These are phyloP conservation scores for Acanthisitta chloris DNA, from an alignment of 2,113 vertebrate species.

Conservation along the genomic window DNA sequence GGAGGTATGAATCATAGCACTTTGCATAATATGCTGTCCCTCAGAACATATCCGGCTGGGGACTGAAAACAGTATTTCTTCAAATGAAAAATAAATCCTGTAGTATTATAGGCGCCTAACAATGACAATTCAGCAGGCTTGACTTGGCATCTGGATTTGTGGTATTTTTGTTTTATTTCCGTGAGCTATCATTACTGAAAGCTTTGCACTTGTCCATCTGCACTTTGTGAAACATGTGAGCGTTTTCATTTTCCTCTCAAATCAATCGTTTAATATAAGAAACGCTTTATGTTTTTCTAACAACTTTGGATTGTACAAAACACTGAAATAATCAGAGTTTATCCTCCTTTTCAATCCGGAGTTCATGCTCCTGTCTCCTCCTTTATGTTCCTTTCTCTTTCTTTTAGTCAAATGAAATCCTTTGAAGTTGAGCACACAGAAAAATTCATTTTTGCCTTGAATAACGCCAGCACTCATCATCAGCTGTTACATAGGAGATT, in stretches of 20 bases:
- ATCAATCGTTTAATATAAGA: slow-evolving; percentile 37
- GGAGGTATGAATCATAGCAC: not conserved
- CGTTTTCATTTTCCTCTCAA: slow-evolving; percentile 22
- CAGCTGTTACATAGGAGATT: slow-evolving; percentile 64
- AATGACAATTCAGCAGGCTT: slow-evolving; percentile 6
- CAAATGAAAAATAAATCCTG: slow-evolving; percentile 35
- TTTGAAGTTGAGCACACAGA: slow-evolving; percentile 22
- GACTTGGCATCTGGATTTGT: not conserved
- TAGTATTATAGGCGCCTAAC: not conserved
- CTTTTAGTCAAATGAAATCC: not conserved
- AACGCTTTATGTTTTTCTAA: slow-evolving; percentile 55
- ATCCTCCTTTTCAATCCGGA: slow-evolving; percentile 48
- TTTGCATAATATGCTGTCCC: not conserved
- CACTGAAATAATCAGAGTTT: slow-evolving; percentile 63
- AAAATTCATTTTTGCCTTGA: slow-evolving; percentile 43
- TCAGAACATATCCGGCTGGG: not conserved
- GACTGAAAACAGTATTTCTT: slow-evolving; percentile 28
- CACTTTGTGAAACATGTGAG: not conserved
- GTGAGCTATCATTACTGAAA: slow-evolving; percentile 10
- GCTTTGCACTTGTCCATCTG: slow-evolving; percentile 43
- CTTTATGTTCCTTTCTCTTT: slow-evolving; percentile 3
- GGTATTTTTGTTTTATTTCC: slow-evolving; percentile 23
- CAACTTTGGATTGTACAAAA: slow-evolving; percentile 32
- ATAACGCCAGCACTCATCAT: slow-evolving; percentile 53
- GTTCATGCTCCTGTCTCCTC: slow-evolving; percentile 14